Conservation (phyloP, 2,797 vertebrate species). For the Epinephelus awoara region DNA sequence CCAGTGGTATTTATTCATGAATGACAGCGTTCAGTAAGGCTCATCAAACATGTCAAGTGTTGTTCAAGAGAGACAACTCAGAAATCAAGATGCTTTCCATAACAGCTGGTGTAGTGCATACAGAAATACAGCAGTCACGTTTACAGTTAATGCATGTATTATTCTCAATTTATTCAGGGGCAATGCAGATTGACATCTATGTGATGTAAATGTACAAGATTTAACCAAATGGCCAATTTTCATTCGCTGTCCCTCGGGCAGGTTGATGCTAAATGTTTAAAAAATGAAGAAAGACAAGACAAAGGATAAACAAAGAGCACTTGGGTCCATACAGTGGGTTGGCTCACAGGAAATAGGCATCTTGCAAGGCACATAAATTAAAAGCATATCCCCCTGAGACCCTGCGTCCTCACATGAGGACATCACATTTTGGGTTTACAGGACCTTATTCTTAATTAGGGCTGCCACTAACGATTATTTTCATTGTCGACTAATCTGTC, state of each 20-base stretch:
- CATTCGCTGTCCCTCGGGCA: neutral
- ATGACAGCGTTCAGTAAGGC: constrained; percentile 37
- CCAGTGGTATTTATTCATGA: constrained; percentile 47
- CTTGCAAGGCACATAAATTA: no score
- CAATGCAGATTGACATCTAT: constrained; percentile 9
- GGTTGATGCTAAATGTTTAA: constrained; percentile 11
- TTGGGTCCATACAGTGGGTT: neutral
- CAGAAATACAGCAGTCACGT: constrained; percentile 5
- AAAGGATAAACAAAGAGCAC: neutral
- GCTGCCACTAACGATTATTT: no score
- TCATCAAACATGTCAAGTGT: constrained; percentile 53
- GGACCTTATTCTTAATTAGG: no score
- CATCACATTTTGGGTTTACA: no score
- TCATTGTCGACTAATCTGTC: no score
- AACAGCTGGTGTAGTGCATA: neutral
- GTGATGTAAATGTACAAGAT: constrained; percentile 24
- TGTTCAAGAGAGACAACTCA: constrained; percentile 20
- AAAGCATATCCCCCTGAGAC: no score
- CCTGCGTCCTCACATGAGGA: no score
- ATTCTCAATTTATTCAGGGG: constrained; percentile 20
- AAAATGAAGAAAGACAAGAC: neutral
- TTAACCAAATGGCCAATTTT: constrained; percentile 19
- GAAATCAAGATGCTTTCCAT: constrained; percentile 23
- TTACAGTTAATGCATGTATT: constrained; percentile 24
- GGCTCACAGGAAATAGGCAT: no score